These are phyloP conservation scores for Esperia sulphurella DNA, from an alignment of 2,888 invertebrate genomes.

Conservation along the genomic window DNA sequence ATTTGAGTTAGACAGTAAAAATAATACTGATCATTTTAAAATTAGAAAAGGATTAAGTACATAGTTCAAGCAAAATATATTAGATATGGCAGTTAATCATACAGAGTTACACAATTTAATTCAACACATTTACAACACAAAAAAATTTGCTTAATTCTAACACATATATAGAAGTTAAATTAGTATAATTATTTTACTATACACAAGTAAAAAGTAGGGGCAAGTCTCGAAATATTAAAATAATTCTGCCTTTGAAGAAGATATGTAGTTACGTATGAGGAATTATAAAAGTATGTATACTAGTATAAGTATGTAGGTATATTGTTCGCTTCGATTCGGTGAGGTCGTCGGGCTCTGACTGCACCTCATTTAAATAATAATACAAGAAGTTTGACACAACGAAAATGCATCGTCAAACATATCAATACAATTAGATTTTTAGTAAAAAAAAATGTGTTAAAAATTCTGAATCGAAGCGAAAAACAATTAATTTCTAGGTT, in stretches of 20 bases:
- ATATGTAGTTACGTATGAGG: background rate
- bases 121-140: background rate
- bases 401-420: no score
- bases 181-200: background rate
- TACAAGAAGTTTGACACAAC: no score
- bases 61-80: background rate
- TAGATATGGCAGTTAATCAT: background rate
- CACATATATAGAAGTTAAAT: background rate
- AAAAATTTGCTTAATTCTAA: background rate
- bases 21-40: background rate
- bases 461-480: constrained; percentile 13
- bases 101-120: background rate
- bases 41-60: background rate
- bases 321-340: constrained; percentile 15
- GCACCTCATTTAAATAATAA: constrained; percentile 24
- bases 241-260: background rate
- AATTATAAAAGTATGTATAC: no score
- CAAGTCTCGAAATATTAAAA: background rate
- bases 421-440: no score
- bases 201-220: background rate
- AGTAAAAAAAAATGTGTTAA: background rate
- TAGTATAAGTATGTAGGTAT: background rate
- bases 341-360: constrained; percentile 49
- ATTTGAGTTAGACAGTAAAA: background rate
- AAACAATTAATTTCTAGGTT: background rate